Conservation (phyloP, 2,888 invertebrate species). For the Gasteruption jaculator region DNA sequence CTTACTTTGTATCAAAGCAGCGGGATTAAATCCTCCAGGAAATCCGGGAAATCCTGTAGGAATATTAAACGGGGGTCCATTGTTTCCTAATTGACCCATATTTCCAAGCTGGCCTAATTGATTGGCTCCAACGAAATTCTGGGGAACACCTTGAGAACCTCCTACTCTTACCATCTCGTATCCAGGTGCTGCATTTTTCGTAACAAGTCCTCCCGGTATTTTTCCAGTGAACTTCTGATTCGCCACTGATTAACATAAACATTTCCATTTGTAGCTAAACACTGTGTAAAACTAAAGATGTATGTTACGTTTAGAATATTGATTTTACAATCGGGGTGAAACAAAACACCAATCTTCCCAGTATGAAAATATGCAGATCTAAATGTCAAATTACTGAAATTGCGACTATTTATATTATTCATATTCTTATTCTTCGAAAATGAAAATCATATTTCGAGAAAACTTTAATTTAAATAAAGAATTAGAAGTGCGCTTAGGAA, state of each 20-base stretch:
- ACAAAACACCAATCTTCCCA: background rate
- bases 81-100: conserved; percentile 39
- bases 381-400: too few relatives aligned
- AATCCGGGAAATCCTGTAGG: conserved; percentile 36
- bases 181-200: conserved; percentile 52
- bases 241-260: conserved; percentile 27
- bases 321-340: too few relatives aligned
- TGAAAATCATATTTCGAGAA: too few relatives aligned
- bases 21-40: conserved; percentile 63
- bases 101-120: conserved; percentile 50
- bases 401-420: too few relatives aligned
- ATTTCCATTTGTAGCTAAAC: too few relatives aligned
- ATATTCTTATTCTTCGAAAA: too few relatives aligned
- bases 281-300: background rate
- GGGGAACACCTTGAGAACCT: conserved; percentile 43
- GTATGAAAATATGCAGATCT: too few relatives aligned
- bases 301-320: background rate
- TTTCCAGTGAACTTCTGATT: conserved; percentile 43
- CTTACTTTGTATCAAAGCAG: conserved; percentile 84
- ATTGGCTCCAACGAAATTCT: conserved; percentile 37
- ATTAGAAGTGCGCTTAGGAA: too few relatives aligned
- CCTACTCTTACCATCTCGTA: conserved; percentile 58
- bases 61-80: conserved; percentile 25
- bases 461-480: too few relatives aligned
- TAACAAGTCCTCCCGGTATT: conserved; percentile 54